Conservation (phyloP, 2,888 invertebrate species). For the Bhutanitis thaidina region DNA sequence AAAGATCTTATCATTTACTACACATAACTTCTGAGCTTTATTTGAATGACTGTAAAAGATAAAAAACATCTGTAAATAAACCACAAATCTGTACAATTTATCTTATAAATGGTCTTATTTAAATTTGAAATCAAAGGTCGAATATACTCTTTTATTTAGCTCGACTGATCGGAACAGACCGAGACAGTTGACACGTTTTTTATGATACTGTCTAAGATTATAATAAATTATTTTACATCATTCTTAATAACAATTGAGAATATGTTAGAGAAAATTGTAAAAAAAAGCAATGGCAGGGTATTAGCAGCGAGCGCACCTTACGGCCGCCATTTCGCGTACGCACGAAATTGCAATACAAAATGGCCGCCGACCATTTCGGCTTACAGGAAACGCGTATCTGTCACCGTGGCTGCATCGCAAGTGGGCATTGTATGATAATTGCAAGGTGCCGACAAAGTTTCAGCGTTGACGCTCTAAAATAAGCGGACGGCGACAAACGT, state of each 20-base stretch:
- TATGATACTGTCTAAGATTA: neutral
- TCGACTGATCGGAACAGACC: neutral
- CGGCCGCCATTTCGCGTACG: constrained; percentile 58
- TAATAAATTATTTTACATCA: neutral
- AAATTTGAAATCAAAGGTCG: too few species aligned
- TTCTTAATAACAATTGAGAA: neutral
- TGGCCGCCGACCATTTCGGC: constrained; percentile 67
- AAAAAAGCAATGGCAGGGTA: neutral
- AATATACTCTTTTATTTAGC: neutral
- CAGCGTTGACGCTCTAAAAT: constrained; percentile 50
- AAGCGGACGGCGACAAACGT: constrained; percentile 31
- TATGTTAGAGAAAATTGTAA: neutral
- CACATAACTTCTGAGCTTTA: too few species aligned
- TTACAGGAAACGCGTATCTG: constrained; percentile 76
- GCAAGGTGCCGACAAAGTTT: constrained; percentile 67
- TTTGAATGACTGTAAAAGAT: too few species aligned
- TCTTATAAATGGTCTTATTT: too few species aligned
- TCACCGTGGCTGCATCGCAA: constrained; percentile 71
- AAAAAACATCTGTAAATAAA: too few species aligned
- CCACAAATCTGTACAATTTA: too few species aligned
- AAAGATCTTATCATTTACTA: too few species aligned
- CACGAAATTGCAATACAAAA: constrained; percentile 56
- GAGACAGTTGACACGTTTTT: neutral
- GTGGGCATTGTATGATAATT: constrained; percentile 78
- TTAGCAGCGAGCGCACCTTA: constrained; percentile 2